Percentiles rank a stretch among this genome's conserved stretches.
phyloP scores from a whole-genome alignment of 2,888 invertebrate genomes.

The Drosophila paucipuncta region DNA sequence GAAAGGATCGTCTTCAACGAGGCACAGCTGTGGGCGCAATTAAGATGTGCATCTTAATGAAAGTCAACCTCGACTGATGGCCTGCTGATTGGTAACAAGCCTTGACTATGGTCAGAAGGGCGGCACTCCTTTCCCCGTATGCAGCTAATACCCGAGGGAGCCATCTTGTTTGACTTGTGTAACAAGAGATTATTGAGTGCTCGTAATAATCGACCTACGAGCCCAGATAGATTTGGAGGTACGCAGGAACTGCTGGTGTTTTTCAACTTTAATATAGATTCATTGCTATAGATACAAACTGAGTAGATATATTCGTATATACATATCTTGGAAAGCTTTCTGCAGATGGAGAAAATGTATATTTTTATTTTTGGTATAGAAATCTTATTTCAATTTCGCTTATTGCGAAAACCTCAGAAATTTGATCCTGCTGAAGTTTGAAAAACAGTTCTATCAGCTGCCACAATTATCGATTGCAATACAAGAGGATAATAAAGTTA shows the following conservation, averaged over 20 bases:
- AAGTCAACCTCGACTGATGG: conserved; percentile 43
- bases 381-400: not conserved
- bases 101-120: conserved; percentile 24
- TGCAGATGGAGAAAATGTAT: no score
- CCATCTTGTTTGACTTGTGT: not conserved
- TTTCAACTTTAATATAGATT: not conserved
- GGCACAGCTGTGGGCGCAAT: conserved; percentile 64
- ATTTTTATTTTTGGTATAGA: no score
- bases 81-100: conserved; percentile 21
- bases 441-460: conserved; percentile 17
- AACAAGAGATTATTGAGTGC: conserved; percentile 1
- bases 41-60: conserved; percentile 65
- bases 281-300: not conserved
- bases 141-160: conserved; percentile 10
- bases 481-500: conserved; percentile 22
- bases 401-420: not conserved
- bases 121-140: conserved; percentile 29
- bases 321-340: not conserved
- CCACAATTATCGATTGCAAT: conserved; percentile 14
- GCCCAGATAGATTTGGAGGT: not conserved
- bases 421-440: not conserved
- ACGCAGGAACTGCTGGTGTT: not conserved
- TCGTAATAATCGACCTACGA: conserved; percentile 1
- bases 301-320: not conserved
- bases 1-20: conserved; percentile 46